Base-by-base conservation (phyloP, 2,888 invertebrate genomes). In the Drosophila cracens region DNA sequence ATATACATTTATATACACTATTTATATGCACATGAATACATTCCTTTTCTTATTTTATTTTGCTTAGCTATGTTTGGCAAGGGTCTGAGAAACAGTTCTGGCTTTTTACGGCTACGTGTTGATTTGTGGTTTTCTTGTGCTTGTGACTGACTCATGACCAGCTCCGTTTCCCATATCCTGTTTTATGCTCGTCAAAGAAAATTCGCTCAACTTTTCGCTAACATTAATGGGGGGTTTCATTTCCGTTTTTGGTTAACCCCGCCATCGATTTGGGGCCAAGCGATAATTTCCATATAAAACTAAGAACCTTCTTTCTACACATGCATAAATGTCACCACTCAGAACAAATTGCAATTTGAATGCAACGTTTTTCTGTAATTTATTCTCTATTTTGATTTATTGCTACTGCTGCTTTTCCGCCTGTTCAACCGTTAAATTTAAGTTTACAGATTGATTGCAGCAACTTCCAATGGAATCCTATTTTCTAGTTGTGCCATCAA, bases 381-480 rank as follows among this genome's bases (percentile, higher is more conserved):
- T 82, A 70, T 78, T 67, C 80, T 69, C 69, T 85, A 72, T 87
- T 87, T 85, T 85, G 85, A 84, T 85, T 85, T 79, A 74, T 82
- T 70, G 67, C 36, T 36, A 38, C 49, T 68, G 67, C 33, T 36
- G 49, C 60, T 29, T 11, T 10, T 33, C 46, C 21, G 8, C 1
- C 8, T 13, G 11, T 8, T 13, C 31, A 18, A 2, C 29, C 25
- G 6, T 13, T 40, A 4, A n/a, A n/a, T 10, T n/a, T 40, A n/a
- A 4, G 38, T 10, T 10, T 10, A 8, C 1, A 38, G 38, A 38
- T 38, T 40, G n/a, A 10, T 40, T 10, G 40, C n/a, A 40, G 40
- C n/a, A 40, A n/a, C 10, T 38, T 40, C n/a, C 38, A 8, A n/a
- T n/a, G 10, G n/a, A n/a, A 4, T n/a, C 38, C 10, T 2, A 10